Conservation (phyloP, 2,888 invertebrate genomes). For the Agrenia bidenticulata region DNA sequence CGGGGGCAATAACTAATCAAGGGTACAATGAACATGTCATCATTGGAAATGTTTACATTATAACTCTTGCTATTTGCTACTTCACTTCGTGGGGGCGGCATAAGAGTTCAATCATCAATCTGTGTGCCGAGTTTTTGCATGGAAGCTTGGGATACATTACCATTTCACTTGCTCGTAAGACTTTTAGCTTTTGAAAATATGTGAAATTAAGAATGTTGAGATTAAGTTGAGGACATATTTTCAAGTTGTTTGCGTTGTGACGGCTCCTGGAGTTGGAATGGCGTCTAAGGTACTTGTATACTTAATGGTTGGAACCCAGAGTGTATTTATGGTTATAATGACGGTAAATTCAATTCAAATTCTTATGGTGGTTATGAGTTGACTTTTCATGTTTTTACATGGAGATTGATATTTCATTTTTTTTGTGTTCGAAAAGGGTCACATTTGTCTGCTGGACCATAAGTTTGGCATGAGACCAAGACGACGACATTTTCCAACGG, state of each 20-base stretch:
- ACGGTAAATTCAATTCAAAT: constrained; percentile 20
- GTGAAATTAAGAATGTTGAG: neutral
- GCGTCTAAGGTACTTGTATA: constrained; percentile 25
- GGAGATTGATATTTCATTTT: neutral
- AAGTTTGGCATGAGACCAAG: constrained; percentile 24
- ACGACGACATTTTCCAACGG: constrained; percentile 26
- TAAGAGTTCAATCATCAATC: constrained; percentile 24
- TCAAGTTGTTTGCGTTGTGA: constrained; percentile 23
- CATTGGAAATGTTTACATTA: constrained; percentile 29
- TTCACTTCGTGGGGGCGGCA: constrained; percentile 32
- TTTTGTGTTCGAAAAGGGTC: constrained; percentile 18
- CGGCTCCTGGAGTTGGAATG: constrained; percentile 19
- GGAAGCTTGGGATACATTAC: constrained; percentile 24
- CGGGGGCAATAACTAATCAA: neutral
- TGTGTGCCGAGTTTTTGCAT: constrained; percentile 28
- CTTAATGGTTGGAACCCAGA: constrained; percentile 31
- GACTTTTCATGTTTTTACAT: neutral
- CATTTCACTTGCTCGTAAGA: constrained; percentile 31
- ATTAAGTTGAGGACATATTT: neutral
- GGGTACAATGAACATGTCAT: constrained; percentile 15
- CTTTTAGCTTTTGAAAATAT: too few species aligned
- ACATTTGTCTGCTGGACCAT: neutral
- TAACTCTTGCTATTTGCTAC: constrained; percentile 29
- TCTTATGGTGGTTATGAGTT: too few species aligned
- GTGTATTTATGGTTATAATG: constrained; percentile 33